phyloP scores from a whole-genome alignment of 2,888 invertebrate genomes.

The Microctonus aethiopoides region DNA sequence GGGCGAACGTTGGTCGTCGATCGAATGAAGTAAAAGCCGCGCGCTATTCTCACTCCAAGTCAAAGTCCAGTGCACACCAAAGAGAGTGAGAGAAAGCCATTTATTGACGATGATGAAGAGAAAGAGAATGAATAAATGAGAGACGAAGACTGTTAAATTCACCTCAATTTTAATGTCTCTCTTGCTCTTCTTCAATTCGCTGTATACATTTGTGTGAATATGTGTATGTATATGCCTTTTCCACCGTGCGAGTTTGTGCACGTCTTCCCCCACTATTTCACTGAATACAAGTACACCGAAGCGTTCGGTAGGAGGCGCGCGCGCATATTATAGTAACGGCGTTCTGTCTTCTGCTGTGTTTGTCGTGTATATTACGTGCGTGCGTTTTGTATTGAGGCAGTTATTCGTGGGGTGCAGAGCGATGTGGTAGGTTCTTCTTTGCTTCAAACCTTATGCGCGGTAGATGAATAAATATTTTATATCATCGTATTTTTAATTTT shows the following conservation, averaged over 20 bases:
- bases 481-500: no score
- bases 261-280: not conserved
- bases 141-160: not conserved
- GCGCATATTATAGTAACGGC: constrained; percentile 40
- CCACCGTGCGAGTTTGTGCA: not conserved
- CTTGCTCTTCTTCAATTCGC: not conserved
- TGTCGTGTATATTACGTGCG: no score
- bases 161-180: constrained; percentile 8
- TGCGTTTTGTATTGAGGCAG: constrained; percentile 50
- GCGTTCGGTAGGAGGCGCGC: constrained; percentile 41
- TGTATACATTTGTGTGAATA: no score
- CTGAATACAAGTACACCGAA: not conserved
- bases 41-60: constrained; percentile 1
- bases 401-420: constrained; percentile 61
- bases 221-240: not conserved
- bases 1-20: not conserved
- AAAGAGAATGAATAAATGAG: not conserved
- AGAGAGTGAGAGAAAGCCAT: no score
- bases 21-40: constrained; percentile 23
- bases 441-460: constrained; percentile 6
- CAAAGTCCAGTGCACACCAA: constrained; percentile 11
- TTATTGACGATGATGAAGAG: no score
- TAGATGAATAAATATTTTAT: not conserved
- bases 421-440: constrained; percentile 47
- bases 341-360: no score